Evolutionary conservation across 2,113 vertebrate genomes (phyloP).

Genomic region (Perognathus longimembris): DNA sequence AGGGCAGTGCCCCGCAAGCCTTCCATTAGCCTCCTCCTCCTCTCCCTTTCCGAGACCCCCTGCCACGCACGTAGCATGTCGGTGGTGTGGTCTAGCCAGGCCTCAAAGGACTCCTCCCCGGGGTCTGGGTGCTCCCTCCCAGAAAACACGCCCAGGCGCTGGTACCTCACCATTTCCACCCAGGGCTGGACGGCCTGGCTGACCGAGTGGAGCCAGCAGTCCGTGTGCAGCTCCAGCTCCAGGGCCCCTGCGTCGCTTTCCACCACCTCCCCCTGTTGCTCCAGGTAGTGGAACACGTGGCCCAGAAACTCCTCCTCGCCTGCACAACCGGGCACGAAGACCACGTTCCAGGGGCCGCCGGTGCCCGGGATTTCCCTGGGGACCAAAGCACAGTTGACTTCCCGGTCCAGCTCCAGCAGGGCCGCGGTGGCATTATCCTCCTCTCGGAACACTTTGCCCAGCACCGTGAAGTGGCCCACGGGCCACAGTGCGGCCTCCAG

Average conservation of each 20-base stretch:
- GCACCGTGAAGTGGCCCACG: not conserved
- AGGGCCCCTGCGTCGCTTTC: not conserved
- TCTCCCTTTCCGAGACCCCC: not conserved
- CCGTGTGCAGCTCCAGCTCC: not conserved
- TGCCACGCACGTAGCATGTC: conserved; percentile 24
- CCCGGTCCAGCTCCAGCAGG: not conserved
- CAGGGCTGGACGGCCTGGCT: not conserved
- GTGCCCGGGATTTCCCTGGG: conserved; percentile 47
- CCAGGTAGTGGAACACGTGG: not conserved
- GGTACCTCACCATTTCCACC: not conserved
- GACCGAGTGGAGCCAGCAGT: not conserved
- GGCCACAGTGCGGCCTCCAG: conserved; percentile 36
- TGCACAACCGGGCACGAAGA: not conserved
- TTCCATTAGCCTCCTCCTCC: conserved; percentile 7
- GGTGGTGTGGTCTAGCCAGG: not conserved
- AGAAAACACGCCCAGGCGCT: conserved; percentile 34
- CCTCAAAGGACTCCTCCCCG: not conserved
- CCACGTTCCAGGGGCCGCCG: conserved; percentile 36
- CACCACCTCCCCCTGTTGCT: not conserved
- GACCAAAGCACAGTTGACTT: conserved; percentile 41
- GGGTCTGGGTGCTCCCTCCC: not conserved
- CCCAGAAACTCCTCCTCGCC: not conserved
- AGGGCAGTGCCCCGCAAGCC: not conserved
- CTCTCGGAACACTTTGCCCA: conserved; percentile 49
- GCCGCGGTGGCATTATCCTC: conserved; percentile 4